Evolutionary conservation across 2,888 invertebrate genomes (phyloP).

Genomic region (Pseudococcus longispinus): DNA sequence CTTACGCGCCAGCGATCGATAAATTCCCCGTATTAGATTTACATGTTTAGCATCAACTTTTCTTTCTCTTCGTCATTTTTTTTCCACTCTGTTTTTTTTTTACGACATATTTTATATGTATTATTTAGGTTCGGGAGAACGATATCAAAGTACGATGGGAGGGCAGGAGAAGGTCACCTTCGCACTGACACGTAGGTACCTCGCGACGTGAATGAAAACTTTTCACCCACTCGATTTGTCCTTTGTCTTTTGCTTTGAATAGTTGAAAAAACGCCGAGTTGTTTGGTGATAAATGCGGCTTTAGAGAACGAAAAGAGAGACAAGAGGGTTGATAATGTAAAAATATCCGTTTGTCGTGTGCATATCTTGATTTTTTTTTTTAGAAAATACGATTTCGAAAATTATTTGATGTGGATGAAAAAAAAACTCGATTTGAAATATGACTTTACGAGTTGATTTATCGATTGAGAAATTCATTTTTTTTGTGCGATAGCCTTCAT

Average conservation of each 20-base stretch:
- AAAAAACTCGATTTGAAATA: no score
- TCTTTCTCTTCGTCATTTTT: background rate
- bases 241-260: background rate
- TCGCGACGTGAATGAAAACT: background rate
- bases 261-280: no score
- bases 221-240: background rate
- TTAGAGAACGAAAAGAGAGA: no score
- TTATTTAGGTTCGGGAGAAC: constrained; percentile 3
- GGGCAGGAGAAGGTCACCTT: background rate
- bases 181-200: background rate
- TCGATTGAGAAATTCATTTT: no score
- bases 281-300: no score
- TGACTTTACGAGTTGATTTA: no score
- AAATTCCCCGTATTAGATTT: constrained; percentile 18
- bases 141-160: background rate
- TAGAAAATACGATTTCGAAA: no score
- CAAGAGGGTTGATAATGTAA: no score
- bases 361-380: no score
- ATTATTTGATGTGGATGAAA: no score
- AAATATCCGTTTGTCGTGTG: no score
- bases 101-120: constrained; percentile 4
- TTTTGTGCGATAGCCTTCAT: no score
- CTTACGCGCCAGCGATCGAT: background rate
- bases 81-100: background rate
- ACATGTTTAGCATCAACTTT: background rate